Evolutionary conservation across 2,888 invertebrate species (phyloP).

Genomic region (Malthinus seriepunctatus): DNA sequence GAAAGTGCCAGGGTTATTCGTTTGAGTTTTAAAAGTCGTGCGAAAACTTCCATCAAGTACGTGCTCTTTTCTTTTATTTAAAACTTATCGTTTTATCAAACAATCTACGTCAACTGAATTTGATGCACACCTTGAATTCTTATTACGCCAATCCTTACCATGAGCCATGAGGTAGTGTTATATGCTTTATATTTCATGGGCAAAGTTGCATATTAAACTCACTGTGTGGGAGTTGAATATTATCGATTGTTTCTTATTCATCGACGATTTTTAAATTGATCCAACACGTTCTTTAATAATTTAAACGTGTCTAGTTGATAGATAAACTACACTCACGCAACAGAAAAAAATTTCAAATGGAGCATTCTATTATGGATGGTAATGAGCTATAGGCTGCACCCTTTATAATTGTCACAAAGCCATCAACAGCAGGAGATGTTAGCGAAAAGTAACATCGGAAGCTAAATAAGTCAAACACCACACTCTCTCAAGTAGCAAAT

Average conservation of each 20-base stretch:
- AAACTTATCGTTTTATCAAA: slow-evolving; percentile 11
- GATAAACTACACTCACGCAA: too few species aligned
- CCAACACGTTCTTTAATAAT: too few species aligned
- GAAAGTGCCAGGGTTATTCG: neutral
- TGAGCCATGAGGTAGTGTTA: slow-evolving; percentile 1
- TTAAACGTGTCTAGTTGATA: too few species aligned
- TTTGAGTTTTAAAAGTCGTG: too few species aligned
- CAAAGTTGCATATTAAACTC: neutral
- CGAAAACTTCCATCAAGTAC: neutral
- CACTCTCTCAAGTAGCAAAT: too few species aligned
- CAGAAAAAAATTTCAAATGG: too few species aligned
- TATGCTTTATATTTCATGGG: neutral
- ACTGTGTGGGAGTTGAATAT: neutral
- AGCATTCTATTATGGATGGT: too few species aligned
- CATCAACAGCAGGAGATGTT: too few species aligned
- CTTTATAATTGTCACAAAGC: too few species aligned
- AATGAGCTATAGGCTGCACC: too few species aligned
- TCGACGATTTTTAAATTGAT: neutral
- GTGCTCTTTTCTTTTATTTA: neutral
- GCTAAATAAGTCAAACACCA: too few species aligned
- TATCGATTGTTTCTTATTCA: neutral
- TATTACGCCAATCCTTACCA: slow-evolving; percentile 14
- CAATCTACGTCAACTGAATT: slow-evolving; percentile 15
- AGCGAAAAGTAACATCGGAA: too few species aligned
- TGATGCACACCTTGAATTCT: slow-evolving; percentile 18